phyloP scores from a whole-genome alignment of 1,140 invertebrate species.

The Aphaenogaster floridana region DNA sequence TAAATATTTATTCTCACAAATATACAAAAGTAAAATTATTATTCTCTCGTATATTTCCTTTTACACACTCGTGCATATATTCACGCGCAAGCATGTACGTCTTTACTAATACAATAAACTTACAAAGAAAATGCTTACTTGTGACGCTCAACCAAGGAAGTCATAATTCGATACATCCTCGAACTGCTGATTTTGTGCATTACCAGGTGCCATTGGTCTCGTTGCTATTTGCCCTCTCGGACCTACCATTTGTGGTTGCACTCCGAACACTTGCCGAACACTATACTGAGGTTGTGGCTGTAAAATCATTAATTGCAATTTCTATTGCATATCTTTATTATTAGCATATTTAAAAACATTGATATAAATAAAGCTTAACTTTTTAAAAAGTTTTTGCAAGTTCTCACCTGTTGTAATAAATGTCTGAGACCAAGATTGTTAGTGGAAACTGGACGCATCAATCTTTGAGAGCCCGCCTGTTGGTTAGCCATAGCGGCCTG shows the following conservation, averaged over 20 bases:
- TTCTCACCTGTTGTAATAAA: conserved; percentile 89
- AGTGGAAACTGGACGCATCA: conserved; percentile 89
- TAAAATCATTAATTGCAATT: conserved; percentile 52
- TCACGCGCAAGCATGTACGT: neutral
- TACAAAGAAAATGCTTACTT: neutral
- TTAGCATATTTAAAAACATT: neutral
- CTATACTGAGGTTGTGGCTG: conserved; percentile 86
- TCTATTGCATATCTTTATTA: neutral
- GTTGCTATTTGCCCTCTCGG: conserved; percentile 83
- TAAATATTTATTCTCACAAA: conserved; percentile 19
- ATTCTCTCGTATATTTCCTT: neutral
- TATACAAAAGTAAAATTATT: conserved; percentile 13
- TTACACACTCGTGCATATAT: neutral
- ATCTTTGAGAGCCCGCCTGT: conserved; percentile 87
- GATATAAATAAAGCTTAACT: conserved; percentile 30
- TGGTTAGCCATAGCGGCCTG: conserved; percentile 83
- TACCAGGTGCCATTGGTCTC: conserved; percentile 83
- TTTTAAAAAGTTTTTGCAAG: neutral
- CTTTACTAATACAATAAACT: neutral
- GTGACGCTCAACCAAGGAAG: conserved; percentile 82
- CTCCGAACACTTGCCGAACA: conserved; percentile 81
- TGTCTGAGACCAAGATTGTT: conserved; percentile 91
- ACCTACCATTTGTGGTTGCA: conserved; percentile 86
- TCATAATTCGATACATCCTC: conserved; percentile 87
- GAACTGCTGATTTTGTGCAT: conserved; percentile 86